These are phyloP conservation scores for Acanthosoma haemorrhoidale DNA, from an alignment of 2,888 invertebrate species.

Conservation along the genomic window DNA sequence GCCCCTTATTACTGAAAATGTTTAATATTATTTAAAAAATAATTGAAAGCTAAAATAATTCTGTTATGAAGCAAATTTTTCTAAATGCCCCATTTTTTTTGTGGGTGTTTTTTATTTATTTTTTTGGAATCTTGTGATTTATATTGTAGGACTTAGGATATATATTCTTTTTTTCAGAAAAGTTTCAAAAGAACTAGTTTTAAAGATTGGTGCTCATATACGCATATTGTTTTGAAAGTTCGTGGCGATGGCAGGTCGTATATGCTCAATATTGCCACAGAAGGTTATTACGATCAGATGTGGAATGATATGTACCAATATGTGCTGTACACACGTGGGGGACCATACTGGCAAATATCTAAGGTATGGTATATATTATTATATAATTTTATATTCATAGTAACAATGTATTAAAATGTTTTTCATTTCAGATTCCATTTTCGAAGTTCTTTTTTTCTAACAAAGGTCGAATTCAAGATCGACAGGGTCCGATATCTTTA, in stretches of 20 bases:
- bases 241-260: conserved; percentile 94
- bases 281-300: conserved; percentile 73
- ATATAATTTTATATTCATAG: neutral
- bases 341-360: conserved; percentile 94
- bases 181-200: conserved; percentile 69
- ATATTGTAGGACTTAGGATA: no score
- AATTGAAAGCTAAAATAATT: no score
- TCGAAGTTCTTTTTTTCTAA: conserved; percentile 80
- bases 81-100: no score
- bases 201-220: conserved; percentile 73
- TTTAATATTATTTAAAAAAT: no score
- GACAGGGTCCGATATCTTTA: conserved; percentile 59
- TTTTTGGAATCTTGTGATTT: no score
- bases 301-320: conserved; percentile 87
- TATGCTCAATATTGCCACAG: conserved; percentile 68
- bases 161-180: conserved; percentile 60
- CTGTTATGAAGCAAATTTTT: no score
- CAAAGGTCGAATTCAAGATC: conserved; percentile 82
- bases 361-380: conserved; percentile 53
- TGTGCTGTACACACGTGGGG: conserved; percentile 87
- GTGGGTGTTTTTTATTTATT: no score
- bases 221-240: conserved; percentile 67
- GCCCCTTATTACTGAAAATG: no score
- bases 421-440: conserved; percentile 78
- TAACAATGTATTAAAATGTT: neutral